Percentiles rank a stretch among this genome's conserved stretches.
Conservation (phyloP, 2,113 vertebrate species). For the Smithornis capensis region DNA sequence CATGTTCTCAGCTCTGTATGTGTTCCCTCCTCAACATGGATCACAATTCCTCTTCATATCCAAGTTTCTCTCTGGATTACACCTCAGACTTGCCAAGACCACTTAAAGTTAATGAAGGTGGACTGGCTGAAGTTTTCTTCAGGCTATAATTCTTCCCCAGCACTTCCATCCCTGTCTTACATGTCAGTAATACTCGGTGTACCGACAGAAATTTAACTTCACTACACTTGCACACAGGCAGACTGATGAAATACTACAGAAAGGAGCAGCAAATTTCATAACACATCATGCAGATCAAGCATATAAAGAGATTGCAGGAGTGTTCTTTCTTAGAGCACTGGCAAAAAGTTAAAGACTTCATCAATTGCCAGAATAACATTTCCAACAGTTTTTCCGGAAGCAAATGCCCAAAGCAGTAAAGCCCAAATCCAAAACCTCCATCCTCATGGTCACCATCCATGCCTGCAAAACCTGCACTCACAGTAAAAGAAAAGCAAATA, state of each 20-base stretch:
- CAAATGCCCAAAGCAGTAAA: not conserved
- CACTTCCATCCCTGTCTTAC: not conserved
- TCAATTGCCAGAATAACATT: not conserved
- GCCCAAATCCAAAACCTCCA: not conserved
- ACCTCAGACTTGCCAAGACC: conserved; percentile 19
- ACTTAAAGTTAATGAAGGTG: conserved; percentile 41
- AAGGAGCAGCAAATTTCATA: not conserved
- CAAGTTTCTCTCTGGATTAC: not conserved
- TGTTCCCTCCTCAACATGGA: rapidly evolving
- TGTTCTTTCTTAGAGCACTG: not conserved
- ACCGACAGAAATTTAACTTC: conserved; percentile 5
- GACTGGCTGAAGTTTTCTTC: conserved; percentile 37
- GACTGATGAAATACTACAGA: not conserved
- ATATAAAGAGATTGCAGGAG: not conserved
- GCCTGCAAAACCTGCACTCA: not conserved
- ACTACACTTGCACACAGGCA: not conserved
- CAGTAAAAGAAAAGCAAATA: not conserved
- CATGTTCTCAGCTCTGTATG: not conserved
- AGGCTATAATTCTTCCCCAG: conserved; percentile 41
- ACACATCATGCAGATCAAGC: not conserved
- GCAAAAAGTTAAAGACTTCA: not conserved
- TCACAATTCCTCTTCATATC: not conserved
- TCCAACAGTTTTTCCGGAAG: not conserved
- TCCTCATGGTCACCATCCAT: not conserved
- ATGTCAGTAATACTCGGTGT: not conserved